These are phyloP conservation scores for Clarias magur DNA, from an alignment of 2,113 vertebrate genomes.

Conservation along the genomic window DNA sequence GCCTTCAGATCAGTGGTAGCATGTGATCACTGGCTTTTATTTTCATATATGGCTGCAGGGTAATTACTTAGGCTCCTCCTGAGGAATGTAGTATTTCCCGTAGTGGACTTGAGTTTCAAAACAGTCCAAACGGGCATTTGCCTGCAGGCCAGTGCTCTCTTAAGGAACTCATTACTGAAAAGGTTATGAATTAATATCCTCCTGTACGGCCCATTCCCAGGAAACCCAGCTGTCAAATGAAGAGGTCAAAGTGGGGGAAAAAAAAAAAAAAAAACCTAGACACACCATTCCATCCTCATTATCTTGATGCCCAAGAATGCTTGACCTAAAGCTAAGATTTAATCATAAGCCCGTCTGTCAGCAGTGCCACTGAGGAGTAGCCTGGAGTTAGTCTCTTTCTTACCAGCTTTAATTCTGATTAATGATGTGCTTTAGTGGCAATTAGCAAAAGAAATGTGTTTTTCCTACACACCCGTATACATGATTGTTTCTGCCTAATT, in stretches of 20 bases:
- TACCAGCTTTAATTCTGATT: slow-evolving; percentile 19
- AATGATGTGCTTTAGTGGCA: neutral
- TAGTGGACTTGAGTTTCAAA: slow-evolving; percentile 53
- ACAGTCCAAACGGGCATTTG: slow-evolving; percentile 36
- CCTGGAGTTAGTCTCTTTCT: neutral
- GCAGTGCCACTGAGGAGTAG: neutral
- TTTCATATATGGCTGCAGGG: slow-evolving; percentile 17
- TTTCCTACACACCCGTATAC: neutral
- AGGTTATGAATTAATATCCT: slow-evolving; percentile 38
- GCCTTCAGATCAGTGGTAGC: slow-evolving; percentile 18
- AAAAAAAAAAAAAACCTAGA: neutral
- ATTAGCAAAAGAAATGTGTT: neutral
- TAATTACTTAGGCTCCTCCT: slow-evolving; percentile 36
- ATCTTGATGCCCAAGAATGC: slow-evolving; percentile 18
- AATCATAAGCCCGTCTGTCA: slow-evolving; percentile 13
- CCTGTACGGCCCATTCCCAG: slow-evolving; percentile 4
- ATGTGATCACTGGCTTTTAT: slow-evolving; percentile 33
- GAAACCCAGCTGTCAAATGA: slow-evolving; percentile 29
- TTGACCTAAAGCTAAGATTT: slow-evolving; percentile 19
- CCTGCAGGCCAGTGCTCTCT: neutral
- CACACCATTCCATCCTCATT: slow-evolving; percentile 31
- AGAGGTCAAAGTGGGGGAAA: slow-evolving; percentile 11
- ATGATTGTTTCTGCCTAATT: neutral
- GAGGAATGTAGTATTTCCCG: slow-evolving; percentile 46
- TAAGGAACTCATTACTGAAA: slow-evolving; percentile 40